Evolutionary conservation across 2,888 invertebrate species (phyloP).

Genomic region (Amaurobius ferox): DNA sequence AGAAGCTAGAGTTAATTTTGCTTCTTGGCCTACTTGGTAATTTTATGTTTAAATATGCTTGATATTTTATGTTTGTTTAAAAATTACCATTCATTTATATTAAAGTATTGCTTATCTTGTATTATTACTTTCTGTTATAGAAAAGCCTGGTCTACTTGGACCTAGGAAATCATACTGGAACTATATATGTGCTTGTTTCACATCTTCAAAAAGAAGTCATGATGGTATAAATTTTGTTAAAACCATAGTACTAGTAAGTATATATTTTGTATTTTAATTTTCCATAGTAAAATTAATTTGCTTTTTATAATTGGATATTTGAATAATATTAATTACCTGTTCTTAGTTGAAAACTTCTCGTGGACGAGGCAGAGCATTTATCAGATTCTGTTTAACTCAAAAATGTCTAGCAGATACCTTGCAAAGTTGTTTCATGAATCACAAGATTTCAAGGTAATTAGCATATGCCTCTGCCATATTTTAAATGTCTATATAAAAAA

Average conservation of each 20-base stretch:
- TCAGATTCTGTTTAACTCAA: constrained; percentile 78
- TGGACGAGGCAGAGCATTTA: constrained; percentile 78
- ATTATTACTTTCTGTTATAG: constrained; percentile 74
- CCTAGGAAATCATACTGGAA: constrained; percentile 78
- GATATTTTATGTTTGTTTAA: too few species aligned
- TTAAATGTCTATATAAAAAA: too few species aligned
- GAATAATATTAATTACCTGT: background rate
- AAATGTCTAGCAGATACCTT: constrained; percentile 78
- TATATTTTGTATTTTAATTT: background rate
- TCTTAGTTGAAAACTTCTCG: constrained; percentile 78
- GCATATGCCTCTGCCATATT: too few species aligned
- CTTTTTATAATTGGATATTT: background rate
- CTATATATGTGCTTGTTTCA: constrained; percentile 78
- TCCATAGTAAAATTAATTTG: background rate
- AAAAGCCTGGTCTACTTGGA: constrained; percentile 76
- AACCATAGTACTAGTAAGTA: constrained; percentile 77
- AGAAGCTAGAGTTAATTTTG: constrained; percentile 78
- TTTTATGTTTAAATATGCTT: background rate
- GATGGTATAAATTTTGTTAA: constrained; percentile 79
- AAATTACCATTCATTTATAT: background rate
- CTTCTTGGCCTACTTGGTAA: constrained; percentile 78
- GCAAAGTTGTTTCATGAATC: constrained; percentile 78
- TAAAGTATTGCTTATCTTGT: background rate
- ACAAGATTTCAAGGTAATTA: constrained; percentile 76
- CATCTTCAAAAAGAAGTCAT: constrained; percentile 77